Evolutionary conservation across 2,113 vertebrate genomes (phyloP).

Genomic region (Leptosomus discolor): DNA sequence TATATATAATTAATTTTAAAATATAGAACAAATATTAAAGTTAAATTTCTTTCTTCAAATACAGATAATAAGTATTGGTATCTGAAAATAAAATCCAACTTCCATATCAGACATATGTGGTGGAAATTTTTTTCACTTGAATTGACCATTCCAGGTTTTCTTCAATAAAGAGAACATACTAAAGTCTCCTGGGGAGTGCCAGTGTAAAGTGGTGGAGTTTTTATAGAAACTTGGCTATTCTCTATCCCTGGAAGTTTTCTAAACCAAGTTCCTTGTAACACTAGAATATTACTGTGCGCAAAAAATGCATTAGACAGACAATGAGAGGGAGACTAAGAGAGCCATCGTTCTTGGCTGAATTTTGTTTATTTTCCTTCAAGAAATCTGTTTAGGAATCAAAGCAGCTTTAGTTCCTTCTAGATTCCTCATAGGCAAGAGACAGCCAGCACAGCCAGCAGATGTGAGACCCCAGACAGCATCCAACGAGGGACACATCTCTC

Average conservation of each 20-base stretch:
- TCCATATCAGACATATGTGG: not conserved
- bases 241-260: not conserved
- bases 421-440: not conserved
- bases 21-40: not conserved
- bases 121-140: not conserved
- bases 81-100: not conserved
- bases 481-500: accelerated
- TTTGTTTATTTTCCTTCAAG: not conserved
- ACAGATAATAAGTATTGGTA: not conserved
- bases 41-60: not conserved
- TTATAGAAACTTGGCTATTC: not conserved
- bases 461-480: not conserved
- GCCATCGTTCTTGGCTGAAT: not conserved
- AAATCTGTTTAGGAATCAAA: not conserved
- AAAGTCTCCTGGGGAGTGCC: not conserved
- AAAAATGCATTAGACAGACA: not conserved
- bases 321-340: not conserved
- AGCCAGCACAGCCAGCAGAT: not conserved
- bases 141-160: not conserved
- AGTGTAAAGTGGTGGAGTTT: not conserved
- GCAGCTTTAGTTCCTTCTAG: not conserved
- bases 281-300: not conserved
- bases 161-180: not conserved
- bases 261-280: not conserved
- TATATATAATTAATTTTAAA: not conserved